Evolutionary conservation across 2,888 invertebrate species (phyloP).

Genomic region (Meandrusa payeni): DNA sequence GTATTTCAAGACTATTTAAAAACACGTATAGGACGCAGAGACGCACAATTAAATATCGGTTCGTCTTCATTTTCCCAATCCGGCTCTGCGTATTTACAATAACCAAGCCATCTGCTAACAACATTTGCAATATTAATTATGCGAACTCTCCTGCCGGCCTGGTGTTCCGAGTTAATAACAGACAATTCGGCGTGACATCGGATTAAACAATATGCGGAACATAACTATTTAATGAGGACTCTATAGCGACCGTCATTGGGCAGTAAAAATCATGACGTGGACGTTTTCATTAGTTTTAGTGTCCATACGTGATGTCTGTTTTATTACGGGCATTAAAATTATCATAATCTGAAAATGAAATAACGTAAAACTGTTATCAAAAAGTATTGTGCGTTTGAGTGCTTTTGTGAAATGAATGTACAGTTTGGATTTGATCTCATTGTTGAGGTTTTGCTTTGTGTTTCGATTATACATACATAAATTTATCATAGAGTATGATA

Average conservation of each 20-base stretch:
- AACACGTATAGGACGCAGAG: too few relatives aligned
- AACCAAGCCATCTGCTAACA: constrained; percentile 62
- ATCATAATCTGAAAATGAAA: constrained; percentile 23
- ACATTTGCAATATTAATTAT: constrained; percentile 78
- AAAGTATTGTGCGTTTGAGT: constrained; percentile 20
- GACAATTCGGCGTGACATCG: constrained; percentile 53
- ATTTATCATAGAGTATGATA: too few relatives aligned
- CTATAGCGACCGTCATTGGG: constrained; percentile 38
- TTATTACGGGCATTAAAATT: constrained; percentile 22
- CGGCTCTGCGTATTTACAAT: constrained; percentile 36
- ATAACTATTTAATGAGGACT: constrained; percentile 59
- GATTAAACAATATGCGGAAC: constrained; percentile 61
- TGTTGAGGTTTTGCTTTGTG: not conserved
- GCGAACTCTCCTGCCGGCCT: constrained; percentile 46
- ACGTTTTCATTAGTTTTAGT: constrained; percentile 26
- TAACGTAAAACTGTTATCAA: constrained; percentile 5
- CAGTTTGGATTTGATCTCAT: not conserved
- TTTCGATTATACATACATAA: too few relatives aligned
- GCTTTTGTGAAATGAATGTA: not conserved
- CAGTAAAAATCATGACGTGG: constrained; percentile 37
- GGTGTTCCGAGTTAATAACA: constrained; percentile 61
- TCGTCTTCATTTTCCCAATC: constrained; percentile 26
- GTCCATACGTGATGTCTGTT: constrained; percentile 24
- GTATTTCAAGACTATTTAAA: too few relatives aligned
- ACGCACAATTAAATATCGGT: constrained; percentile 11